Conservation (phyloP, 2,113 vertebrate species). For the Burhinus oedicnemus region DNA sequence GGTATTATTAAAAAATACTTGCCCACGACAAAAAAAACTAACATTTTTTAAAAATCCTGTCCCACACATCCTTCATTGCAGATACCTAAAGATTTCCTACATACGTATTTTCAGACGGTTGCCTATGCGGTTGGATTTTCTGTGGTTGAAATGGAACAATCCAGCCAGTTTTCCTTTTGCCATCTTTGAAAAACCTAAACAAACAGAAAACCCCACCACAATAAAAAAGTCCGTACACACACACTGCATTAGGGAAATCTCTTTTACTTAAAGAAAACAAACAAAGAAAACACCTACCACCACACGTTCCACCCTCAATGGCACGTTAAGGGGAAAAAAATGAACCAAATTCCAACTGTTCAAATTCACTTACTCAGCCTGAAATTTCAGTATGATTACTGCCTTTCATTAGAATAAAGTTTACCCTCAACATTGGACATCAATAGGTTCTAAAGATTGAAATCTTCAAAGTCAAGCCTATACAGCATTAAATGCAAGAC, state of each 20-base stretch:
- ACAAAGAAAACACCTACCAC: not conserved
- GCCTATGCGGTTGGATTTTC: not conserved
- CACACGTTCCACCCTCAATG: not conserved
- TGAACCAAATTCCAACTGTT: not conserved
- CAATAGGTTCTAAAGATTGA: slow-evolving; percentile 20
- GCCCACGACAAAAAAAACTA: not conserved
- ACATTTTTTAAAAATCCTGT: not conserved
- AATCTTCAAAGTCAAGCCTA: slow-evolving; percentile 46
- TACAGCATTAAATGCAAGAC: slow-evolving; percentile 49
- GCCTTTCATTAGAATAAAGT: slow-evolving; percentile 5
- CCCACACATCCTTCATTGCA: not conserved
- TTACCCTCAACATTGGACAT: slow-evolving; percentile 11
- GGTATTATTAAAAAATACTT: slow-evolving; percentile 67
- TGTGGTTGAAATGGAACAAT: not conserved
- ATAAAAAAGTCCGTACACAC: not conserved
- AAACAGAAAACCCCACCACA: not conserved
- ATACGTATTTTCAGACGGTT: not conserved
- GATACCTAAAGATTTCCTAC: not conserved
- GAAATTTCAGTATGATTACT: not conserved
- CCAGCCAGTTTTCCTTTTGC: not conserved
- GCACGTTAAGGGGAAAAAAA: not conserved
- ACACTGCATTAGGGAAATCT: not conserved
- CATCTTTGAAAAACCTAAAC: not conserved
- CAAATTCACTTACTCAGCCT: not conserved
- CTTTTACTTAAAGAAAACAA: not conserved